phyloP scores from a whole-genome alignment of 2,888 invertebrate species.

The Pseudoips prasinana region DNA sequence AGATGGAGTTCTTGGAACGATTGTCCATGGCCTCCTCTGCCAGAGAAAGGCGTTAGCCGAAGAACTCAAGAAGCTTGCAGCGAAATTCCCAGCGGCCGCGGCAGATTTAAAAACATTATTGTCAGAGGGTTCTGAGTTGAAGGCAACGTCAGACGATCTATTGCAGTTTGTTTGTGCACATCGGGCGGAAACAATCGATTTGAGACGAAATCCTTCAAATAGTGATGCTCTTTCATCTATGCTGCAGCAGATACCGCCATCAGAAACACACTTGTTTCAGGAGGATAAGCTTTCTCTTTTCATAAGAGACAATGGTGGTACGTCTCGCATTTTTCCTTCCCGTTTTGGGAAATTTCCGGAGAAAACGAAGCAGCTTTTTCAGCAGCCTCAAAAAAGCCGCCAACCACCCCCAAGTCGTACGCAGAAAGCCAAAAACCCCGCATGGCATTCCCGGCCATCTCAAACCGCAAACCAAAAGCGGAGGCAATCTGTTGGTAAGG shows the following conservation, averaged over 20 bases:
- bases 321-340: not conserved
- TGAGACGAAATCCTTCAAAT: slow-evolving; percentile 6
- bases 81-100: slow-evolving; percentile 3
- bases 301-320: slow-evolving; percentile 3
- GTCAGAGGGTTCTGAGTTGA: slow-evolving; percentile 9
- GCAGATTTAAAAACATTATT: slow-evolving; percentile 4
- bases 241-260: slow-evolving; percentile 6
- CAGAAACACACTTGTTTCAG: slow-evolving; percentile 4
- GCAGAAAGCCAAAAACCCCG: not conserved
- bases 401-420: not conserved
- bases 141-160: slow-evolving; percentile 12
- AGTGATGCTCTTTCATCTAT: slow-evolving; percentile 1
- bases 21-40: slow-evolving; percentile 11
- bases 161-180: slow-evolving; percentile 19
- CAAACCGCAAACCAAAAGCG: slow-evolving; percentile 1
- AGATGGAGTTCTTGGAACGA: slow-evolving; percentile 17
- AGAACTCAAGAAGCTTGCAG: slow-evolving; percentile 5
- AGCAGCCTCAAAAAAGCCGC: not conserved
- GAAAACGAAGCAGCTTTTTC: not conserved
- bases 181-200: slow-evolving; percentile 14
- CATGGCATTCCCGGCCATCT: slow-evolving; percentile 4
- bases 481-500: not conserved
- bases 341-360: not conserved
- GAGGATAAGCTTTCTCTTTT: slow-evolving; percentile 1
- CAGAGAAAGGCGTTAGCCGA: slow-evolving; percentile 13